A percentile compares a stretch with the other conserved stretches of the same genome.
Evolutionary conservation across 2,888 invertebrate genomes (phyloP).

Genomic region (Cryptus armator): DNA sequence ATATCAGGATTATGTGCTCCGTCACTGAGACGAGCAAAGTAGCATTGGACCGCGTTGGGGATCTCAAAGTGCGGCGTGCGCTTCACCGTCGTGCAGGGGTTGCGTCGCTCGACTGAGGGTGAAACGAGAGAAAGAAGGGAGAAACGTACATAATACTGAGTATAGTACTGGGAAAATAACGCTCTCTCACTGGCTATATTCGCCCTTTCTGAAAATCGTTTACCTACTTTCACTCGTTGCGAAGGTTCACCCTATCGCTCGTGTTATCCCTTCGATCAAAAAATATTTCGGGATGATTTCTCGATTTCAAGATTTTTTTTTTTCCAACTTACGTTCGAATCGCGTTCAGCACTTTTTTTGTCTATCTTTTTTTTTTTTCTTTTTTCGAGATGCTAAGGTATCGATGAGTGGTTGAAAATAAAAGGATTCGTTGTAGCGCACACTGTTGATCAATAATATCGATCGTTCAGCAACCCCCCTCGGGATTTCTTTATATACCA

Average conservation of each 20-base stretch:
- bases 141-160: conserved; percentile 40
- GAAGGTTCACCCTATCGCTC: background rate
- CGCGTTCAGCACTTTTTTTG: background rate
- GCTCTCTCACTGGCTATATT: conserved; percentile 27
- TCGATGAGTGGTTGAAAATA: conserved; percentile 21
- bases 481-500: conserved; percentile 54
- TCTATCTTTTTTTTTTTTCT: conserved; percentile 1
- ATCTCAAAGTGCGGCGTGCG: conserved; percentile 44
- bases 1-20: conserved; percentile 85
- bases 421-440: conserved; percentile 20
- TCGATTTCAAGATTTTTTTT: conserved; percentile 27
- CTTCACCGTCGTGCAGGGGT: conserved; percentile 51
- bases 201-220: conserved; percentile 39
- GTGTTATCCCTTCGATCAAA: background rate
- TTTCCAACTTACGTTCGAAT: conserved; percentile 3
- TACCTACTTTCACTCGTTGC: background rate
- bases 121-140: conserved; percentile 50
- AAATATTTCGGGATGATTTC: conserved; percentile 27
- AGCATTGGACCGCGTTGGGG: conserved; percentile 39
- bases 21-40: conserved; percentile 66
- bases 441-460: conserved; percentile 50
- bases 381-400: background rate
- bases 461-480: conserved; percentile 51
- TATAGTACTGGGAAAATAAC: conserved; percentile 31
- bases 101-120: conserved; percentile 47